Percentiles rank a stretch among this genome's conserved stretches.
These are phyloP conservation scores for Tanypteryx hageni DNA, from an alignment of 2,888 invertebrate species.

Conservation along the genomic window DNA sequence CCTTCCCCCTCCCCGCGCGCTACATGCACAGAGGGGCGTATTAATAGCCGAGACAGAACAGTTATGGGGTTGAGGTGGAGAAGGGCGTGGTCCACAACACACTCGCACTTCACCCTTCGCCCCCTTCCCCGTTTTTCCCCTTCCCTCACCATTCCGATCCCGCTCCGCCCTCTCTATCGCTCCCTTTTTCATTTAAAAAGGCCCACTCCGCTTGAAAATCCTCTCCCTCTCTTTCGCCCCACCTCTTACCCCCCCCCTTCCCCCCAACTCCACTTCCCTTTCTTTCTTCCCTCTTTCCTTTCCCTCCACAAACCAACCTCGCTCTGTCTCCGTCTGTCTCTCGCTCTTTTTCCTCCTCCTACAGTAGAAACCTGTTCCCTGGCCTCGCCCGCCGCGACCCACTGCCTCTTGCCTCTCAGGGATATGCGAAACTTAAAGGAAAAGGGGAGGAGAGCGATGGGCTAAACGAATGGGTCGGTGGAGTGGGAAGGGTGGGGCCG, in stretches of 20 bases:
- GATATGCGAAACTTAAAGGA: not conserved
- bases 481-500: not conserved
- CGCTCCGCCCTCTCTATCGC: not conserved
- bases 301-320: not conserved
- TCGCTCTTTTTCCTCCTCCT: not conserved
- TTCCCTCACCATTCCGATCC: not conserved
- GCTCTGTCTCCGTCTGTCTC: not conserved
- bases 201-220: constrained; percentile 1
- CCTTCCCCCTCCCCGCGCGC: not conserved
- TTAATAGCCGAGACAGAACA: constrained; percentile 46
- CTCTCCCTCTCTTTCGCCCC: not conserved
- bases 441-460: not conserved
- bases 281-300: not conserved
- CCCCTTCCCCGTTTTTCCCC: not conserved
- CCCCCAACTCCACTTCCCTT: not conserved
- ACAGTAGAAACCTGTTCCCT: not conserved
- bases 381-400: constrained; percentile 38
- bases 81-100: constrained; percentile 49
- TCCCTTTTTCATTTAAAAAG: not conserved
- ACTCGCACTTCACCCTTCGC: not conserved
- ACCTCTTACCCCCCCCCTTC: not conserved
- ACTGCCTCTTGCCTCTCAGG: not conserved
- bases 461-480: not conserved
- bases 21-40: constrained; percentile 18
- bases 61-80: constrained; percentile 39